A percentile compares a stretch with the other conserved stretches of the same genome.
These are phyloP conservation scores for Dusona sp. DNA, from an alignment of 2,888 invertebrate species.

Conservation along the genomic window DNA sequence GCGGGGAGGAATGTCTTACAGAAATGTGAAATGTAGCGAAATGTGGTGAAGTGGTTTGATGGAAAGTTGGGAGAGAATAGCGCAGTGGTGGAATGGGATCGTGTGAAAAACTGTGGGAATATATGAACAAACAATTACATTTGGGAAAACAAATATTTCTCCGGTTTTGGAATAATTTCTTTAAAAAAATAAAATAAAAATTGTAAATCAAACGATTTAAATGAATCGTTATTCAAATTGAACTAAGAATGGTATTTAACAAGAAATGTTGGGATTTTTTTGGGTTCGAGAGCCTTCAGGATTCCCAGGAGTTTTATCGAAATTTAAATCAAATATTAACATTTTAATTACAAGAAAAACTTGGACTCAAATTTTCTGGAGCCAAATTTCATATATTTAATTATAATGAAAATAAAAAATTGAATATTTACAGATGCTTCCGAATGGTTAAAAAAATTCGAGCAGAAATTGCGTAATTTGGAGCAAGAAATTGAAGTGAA, in stretches of 20 bases:
- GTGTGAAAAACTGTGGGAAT: too few relatives aligned
- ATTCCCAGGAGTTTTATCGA: neutral
- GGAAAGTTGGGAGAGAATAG: too few relatives aligned
- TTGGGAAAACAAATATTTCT: neutral
- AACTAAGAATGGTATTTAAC: neutral
- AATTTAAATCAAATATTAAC: neutral
- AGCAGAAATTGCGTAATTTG: conserved; percentile 71
- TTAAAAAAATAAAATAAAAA: neutral
- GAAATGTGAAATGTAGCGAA: too few relatives aligned
- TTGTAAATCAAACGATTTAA: too few relatives aligned
- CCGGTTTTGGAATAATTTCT: neutral
- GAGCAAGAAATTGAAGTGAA: conserved; percentile 76
- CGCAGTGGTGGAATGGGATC: too few relatives aligned
- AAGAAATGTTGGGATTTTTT: neutral
- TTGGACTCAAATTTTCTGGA: neutral
- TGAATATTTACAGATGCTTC: conserved; percentile 43
- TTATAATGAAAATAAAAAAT: conserved; percentile 83
- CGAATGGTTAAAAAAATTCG: conserved; percentile 66
- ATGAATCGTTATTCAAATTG: too few relatives aligned
- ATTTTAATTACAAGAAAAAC: neutral
- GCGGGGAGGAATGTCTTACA: too few relatives aligned
- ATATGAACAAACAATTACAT: too few relatives aligned
- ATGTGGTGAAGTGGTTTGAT: too few relatives aligned
- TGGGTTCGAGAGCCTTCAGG: neutral
- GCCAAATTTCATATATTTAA: neutral